Conservation (phyloP, 2,888 invertebrate genomes). For the Tachystola acroxantha region DNA sequence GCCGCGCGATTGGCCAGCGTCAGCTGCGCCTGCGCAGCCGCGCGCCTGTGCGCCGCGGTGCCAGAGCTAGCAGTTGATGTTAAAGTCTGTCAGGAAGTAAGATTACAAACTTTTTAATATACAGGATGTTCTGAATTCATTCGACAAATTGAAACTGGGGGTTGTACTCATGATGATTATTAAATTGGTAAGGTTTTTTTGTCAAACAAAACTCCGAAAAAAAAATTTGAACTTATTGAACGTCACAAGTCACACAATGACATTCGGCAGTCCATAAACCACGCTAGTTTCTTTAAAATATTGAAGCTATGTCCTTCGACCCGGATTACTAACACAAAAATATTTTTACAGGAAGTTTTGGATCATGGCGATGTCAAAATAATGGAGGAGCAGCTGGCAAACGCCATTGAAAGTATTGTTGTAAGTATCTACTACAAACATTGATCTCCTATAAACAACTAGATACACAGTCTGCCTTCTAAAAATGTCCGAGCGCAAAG, state of each 20-base stretch:
- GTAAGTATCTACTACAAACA: constrained; percentile 42
- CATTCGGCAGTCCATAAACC: too few species aligned
- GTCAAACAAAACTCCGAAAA: too few species aligned
- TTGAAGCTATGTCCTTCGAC: not conserved
- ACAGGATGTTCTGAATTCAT: too few species aligned
- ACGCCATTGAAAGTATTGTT: constrained; percentile 75
- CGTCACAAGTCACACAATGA: too few species aligned
- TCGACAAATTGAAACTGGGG: too few species aligned
- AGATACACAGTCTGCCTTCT: too few species aligned
- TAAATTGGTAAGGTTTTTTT: too few species aligned
- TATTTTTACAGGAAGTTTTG: constrained; percentile 59
- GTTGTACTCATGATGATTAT: too few species aligned
- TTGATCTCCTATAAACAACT: too few species aligned
- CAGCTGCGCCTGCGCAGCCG: constrained; percentile 67
- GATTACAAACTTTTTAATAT: constrained; percentile 4
- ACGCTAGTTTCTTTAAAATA: too few species aligned
- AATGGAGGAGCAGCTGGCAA: constrained; percentile 73
- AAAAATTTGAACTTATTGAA: too few species aligned
- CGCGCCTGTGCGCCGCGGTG: constrained; percentile 50
- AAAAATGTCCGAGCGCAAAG: too few species aligned
- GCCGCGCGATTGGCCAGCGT: constrained; percentile 68
- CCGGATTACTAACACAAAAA: not conserved
- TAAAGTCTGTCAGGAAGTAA: constrained; percentile 60
- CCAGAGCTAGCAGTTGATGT: constrained; percentile 52
- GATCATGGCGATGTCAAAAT: constrained; percentile 73